Base-by-base conservation (phyloP, 2,113 vertebrate species). In the Rafetus swinhoei region DNA sequence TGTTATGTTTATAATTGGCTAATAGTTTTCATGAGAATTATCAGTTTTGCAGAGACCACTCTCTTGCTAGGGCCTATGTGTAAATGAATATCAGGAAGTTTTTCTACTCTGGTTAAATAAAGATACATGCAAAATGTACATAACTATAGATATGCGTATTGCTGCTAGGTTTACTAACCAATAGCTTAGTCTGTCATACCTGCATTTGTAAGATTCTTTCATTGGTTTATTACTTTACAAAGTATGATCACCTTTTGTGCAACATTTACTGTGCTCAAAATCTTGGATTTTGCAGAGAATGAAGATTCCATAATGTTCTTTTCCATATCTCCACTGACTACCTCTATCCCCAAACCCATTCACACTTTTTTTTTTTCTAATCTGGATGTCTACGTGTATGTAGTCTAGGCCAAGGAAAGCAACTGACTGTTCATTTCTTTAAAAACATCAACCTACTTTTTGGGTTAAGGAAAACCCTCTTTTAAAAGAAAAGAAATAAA, bases 21-120 rank as follows among this genome's bases (percentile, higher is more conserved):
- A 91, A 94, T 85, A 87, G 90, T 95, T 96, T 97, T 87, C 84
- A 81, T 82, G 84, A 93, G 94, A 96, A 96, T 94, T 93, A 95
- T 89, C 82, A 95, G 84, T 83, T 94, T 94, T 95, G 39, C 25
- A 79, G 82, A 90, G 54, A 94, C 95, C 90, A 52, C 57, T 93
- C 10, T 90, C 88, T 95, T 1, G 0, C 87, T 91, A 88, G 77
- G 25, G 86, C 94, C 57, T 69, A 2, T 59, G 82, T 85, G 84
- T 90, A 89, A 93, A 94, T 39, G 24, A 90, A 92, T 94, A 94
- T 86, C 62, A 87, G 81, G 81, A 32, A 84, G 57, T 45, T 74
- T 89, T 92, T 89, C 82, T 79, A 82, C 81, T 19, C 39, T 39
- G 7, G 6, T 91, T 92, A 93, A 87, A 91, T 88, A 90, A 86